phyloP scores from a whole-genome alignment of 1,140 invertebrate genomes.

The Lucilia cuprina region DNA sequence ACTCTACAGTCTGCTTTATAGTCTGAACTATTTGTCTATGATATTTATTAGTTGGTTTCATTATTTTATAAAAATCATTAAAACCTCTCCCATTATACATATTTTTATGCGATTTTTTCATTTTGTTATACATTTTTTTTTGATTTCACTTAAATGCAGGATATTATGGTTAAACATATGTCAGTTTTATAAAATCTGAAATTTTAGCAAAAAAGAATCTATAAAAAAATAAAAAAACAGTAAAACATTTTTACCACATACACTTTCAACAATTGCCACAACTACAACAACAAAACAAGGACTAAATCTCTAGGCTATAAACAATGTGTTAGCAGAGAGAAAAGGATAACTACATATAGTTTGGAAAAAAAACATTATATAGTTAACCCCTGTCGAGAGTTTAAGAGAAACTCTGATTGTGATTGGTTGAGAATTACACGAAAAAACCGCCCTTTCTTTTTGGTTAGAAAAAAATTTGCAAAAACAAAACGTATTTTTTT shows the following conservation, averaged over 20 bases:
- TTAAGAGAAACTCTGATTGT: background rate
- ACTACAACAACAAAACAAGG: background rate
- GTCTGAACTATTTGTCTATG: no score
- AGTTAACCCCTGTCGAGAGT: background rate
- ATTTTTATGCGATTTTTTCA: no score
- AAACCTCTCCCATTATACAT: no score
- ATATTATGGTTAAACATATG: slow-evolving; percentile 30
- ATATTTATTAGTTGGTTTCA: no score
- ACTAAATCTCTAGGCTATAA: background rate
- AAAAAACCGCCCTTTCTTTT: background rate
- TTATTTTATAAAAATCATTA: no score
- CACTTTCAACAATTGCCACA: background rate
- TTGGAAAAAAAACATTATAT: background rate
- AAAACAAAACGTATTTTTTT: background rate
- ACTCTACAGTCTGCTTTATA: no score
- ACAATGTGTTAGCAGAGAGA: background rate
- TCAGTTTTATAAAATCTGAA: slow-evolving; percentile 13
- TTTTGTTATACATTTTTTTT: no score
- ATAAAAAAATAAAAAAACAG: background rate
- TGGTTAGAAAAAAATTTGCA: background rate
- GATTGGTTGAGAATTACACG: background rate
- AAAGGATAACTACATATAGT: background rate
- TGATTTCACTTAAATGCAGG: background rate
- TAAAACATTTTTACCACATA: background rate
- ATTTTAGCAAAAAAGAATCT: background rate